Evolutionary conservation across 2,888 invertebrate species (phyloP), one percentile per base, ranked within the genome.

Genomic region (Bombylius discolor): DNA sequence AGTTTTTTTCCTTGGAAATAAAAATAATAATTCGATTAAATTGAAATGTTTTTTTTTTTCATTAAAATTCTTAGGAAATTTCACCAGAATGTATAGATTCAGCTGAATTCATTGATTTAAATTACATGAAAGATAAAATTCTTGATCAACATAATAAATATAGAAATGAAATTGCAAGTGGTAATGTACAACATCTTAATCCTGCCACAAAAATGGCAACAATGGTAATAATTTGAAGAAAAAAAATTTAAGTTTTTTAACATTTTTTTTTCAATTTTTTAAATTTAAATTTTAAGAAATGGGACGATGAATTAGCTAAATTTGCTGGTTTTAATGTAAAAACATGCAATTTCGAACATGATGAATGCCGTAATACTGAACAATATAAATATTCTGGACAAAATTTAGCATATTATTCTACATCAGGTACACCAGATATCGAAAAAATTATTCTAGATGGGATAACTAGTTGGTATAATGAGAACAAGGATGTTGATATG

Each of bases 261-360:
- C 42, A 5, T 9, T 34, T 12, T 12, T 36, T 33, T 36, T 36
- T 36, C 36, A 9, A 36, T 5, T 13, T 49, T 9, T n/a, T 36
- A 36, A 49, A 34, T 23, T 12, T 44, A 12, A 34, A 34, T 42
- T 51, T 49, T 4, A 12, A 54, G 53, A 6, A n/a, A 13, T 63
- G 64, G 63, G 50, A 61, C 31, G 50, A 59, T 5, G 62, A 65
- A 42, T 42, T 65, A 5, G 63, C 60, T 42, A 32, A 31, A 8
- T 58, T 64, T 47, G 65, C 65, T 2, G 58, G 59, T 34, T 48
- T 62, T 4, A 63, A 65, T 59, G 59, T 60, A 1, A 63, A 61
- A 52, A 52, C 53, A 1, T 64, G 64, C 47, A 47, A 52, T 34
- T 47, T 51, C 39, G 39, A 39, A 5, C 57, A 55, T 14, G 59